phyloP scores from a whole-genome alignment of 2,797 vertebrate genomes.

The Octomys mimax region DNA sequence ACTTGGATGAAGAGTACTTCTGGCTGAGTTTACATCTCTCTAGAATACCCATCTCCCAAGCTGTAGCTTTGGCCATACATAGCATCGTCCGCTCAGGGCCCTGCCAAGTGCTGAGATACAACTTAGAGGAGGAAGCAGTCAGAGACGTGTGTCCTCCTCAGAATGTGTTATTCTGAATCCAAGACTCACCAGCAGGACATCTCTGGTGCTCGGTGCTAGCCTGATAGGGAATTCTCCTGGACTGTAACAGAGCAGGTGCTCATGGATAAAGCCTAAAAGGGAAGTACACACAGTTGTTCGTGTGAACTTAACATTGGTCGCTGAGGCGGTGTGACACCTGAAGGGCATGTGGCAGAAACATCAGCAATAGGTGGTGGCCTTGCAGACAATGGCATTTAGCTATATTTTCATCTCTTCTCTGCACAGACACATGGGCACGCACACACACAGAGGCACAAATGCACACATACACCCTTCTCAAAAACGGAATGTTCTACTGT shows the following conservation, averaged over 20 bases:
- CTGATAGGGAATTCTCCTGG: background rate
- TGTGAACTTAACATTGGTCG: background rate
- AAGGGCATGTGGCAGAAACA: no score
- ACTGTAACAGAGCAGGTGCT: background rate
- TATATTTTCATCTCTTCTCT: background rate
- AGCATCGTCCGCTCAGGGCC: background rate
- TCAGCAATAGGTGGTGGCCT: background rate
- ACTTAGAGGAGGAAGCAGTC: background rate
- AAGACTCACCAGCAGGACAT: background rate
- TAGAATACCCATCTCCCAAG: constrained; percentile 20
- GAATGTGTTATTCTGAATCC: constrained; percentile 20
- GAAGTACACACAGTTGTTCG: background rate
- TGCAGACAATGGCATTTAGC: background rate
- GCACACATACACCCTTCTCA: background rate
- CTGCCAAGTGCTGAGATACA: background rate
- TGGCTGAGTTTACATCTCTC: constrained; percentile 34
- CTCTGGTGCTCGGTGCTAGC: background rate
- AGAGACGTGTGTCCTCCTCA: background rate
- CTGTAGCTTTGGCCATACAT: background rate
- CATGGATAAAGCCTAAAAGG: background rate
- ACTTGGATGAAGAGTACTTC: constrained; percentile 8
- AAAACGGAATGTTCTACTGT: background rate
- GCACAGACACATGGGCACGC: background rate
- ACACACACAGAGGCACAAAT: background rate
- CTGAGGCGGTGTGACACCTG: background rate